Conservation (phyloP, 1,140 invertebrate species). For the Teleopsis dalmanni region DNA sequence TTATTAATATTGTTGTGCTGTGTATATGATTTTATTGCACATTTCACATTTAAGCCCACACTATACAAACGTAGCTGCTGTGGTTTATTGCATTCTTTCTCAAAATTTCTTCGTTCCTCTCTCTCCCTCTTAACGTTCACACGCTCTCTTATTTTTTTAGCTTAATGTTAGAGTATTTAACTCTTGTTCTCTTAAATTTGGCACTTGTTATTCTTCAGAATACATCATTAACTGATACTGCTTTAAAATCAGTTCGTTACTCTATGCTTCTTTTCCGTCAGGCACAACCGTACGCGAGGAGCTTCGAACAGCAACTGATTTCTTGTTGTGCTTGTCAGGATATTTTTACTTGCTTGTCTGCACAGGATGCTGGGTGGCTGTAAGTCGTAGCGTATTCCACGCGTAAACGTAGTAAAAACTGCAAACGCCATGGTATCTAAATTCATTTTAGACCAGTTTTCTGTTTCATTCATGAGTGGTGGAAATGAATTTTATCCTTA, state of each 20-base stretch:
- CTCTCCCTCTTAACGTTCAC: neutral
- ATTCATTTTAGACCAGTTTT: too few species aligned
- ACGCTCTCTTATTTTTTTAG: neutral
- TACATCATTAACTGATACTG: neutral
- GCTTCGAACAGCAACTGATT: slow-evolving; percentile 6
- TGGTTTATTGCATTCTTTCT: too few species aligned
- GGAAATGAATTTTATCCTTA: too few species aligned
- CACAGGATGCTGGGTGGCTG: too few species aligned
- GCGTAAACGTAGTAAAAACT: too few species aligned
- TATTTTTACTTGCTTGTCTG: neutral
- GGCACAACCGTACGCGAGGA: slow-evolving; percentile 2
- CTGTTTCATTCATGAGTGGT: too few species aligned
- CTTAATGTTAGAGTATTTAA: neutral
- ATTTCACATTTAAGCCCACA: too few species aligned
- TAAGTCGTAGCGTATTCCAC: too few species aligned
- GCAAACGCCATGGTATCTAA: too few species aligned
- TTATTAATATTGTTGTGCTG: too few species aligned
- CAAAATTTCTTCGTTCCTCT: neutral
- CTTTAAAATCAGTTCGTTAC: neutral
- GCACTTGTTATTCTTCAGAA: neutral
- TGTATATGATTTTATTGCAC: too few species aligned
- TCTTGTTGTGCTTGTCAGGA: neutral
- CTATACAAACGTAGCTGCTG: too few species aligned
- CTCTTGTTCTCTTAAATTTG: neutral
- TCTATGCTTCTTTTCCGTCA: neutral